Conservation (phyloP, 92 coral and sea anemone species). For the Siderastrea siderea region DNA sequence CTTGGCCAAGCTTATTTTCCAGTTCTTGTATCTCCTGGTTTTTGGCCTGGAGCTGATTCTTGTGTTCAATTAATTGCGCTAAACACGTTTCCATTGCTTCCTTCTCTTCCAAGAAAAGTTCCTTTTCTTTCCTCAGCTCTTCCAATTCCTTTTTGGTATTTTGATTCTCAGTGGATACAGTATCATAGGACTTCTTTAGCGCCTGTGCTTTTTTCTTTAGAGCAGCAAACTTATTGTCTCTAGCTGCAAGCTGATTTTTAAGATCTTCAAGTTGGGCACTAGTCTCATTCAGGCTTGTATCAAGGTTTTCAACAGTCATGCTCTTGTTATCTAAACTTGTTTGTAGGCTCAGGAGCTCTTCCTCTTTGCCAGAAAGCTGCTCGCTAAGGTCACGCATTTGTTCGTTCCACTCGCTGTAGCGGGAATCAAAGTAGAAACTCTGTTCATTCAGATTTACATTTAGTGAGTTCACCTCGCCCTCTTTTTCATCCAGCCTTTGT, state of each 20-base stretch:
- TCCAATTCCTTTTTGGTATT: constrained; percentile 66
- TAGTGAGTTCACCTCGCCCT: constrained; percentile 4
- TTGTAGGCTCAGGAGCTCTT: constrained; percentile 62
- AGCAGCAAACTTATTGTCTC: constrained; percentile 62
- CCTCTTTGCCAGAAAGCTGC: constrained; percentile 37
- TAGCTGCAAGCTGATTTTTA: constrained; percentile 68
- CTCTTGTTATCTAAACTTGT: constrained; percentile 71
- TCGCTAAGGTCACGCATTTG: constrained; percentile 5
- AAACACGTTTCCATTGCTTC: constrained; percentile 49
- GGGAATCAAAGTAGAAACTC: constrained; percentile 13
- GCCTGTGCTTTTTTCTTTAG: constrained; percentile 82
- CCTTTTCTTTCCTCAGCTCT: constrained; percentile 53
- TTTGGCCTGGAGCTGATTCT: constrained; percentile 57
- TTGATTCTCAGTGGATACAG: constrained; percentile 72
- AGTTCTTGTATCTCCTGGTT: constrained; percentile 55
- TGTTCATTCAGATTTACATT: constrained; percentile 14
- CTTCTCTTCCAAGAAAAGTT: constrained; percentile 39
- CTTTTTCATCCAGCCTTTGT: constrained; percentile 9
- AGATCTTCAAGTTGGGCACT: constrained; percentile 69
- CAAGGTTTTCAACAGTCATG: constrained; percentile 62
- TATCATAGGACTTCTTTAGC: constrained; percentile 74
- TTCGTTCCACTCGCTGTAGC: constrained; percentile 14
- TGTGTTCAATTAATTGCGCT: constrained; percentile 56
- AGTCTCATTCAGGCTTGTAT: constrained; percentile 73
- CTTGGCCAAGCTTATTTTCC: constrained; percentile 11